These are phyloP conservation scores for Microtus pennsylvanicus DNA, from an alignment of 2,113 vertebrate species.

Conservation along the genomic window DNA sequence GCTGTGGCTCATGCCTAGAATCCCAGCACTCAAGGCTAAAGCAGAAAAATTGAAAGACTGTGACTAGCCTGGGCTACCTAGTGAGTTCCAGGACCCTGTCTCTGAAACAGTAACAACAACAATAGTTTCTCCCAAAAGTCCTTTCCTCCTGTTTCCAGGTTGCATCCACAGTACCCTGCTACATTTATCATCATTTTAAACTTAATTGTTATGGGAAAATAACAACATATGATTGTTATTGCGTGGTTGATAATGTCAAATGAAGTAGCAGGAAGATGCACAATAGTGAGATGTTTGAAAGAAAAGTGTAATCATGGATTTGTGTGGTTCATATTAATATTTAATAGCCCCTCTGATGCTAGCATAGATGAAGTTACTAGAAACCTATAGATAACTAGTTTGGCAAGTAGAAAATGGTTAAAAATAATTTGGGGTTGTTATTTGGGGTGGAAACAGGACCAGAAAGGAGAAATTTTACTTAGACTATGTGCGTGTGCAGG, in stretches of 20 bases:
- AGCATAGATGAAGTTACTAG: neutral
- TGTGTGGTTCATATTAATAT: neutral
- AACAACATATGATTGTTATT: neutral
- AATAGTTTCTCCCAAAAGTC: neutral
- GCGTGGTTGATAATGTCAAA: neutral
- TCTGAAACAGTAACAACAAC: neutral
- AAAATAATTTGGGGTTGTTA: neutral
- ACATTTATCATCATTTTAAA: neutral
- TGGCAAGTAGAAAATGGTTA: neutral
- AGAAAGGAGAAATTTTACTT: neutral
- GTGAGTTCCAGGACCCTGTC: neutral
- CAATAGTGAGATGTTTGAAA: constrained; percentile 22
- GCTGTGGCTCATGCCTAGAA: neutral
- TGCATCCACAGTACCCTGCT: neutral
- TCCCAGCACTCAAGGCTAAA: neutral
- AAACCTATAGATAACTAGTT: constrained; percentile 14
- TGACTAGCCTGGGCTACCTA: neutral
- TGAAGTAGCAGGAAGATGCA: neutral
- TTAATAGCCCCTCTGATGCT: neutral
- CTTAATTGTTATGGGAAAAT: constrained; percentile 26
- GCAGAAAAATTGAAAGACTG: neutral
- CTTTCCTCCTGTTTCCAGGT: neutral
- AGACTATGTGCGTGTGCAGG: neutral
- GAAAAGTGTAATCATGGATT: neutral
- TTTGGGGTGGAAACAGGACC: neutral